Conservation (phyloP, 2,888 invertebrate species). For the Agonopterix alstromeriana region DNA sequence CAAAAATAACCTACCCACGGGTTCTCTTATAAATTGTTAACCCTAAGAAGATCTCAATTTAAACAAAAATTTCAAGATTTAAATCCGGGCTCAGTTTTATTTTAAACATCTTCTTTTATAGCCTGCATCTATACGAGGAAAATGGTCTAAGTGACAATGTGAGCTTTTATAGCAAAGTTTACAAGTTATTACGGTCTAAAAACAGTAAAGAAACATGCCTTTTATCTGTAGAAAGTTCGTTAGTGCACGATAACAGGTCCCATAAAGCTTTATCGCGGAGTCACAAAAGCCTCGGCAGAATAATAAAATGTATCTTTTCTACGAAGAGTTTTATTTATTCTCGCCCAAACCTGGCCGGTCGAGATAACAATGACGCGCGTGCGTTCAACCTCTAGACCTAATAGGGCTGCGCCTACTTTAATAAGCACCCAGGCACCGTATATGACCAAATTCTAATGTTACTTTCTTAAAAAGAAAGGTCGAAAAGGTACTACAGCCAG, state of each 20-base stretch:
- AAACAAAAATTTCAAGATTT: too few species aligned
- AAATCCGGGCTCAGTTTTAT: too few species aligned
- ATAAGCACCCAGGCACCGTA: too few species aligned
- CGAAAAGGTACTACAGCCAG: too few species aligned
- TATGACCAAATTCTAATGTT: too few species aligned
- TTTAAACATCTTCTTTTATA: too few species aligned
- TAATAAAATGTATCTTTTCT: constrained; percentile 69
- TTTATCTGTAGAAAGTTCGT: constrained; percentile 50
- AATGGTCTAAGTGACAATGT: background rate
- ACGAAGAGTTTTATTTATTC: constrained; percentile 70
- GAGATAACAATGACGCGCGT: constrained; percentile 71
- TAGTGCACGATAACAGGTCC: constrained; percentile 55
- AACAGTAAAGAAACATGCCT: background rate
- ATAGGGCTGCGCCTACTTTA: constrained; percentile 14
- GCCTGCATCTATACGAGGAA: background rate
- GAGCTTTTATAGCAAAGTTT: constrained; percentile 11
- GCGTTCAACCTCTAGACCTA: constrained; percentile 44
- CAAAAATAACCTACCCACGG: too few species aligned
- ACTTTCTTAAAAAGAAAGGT: too few species aligned
- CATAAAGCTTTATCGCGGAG: constrained; percentile 63
- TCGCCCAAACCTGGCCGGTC: constrained; percentile 51
- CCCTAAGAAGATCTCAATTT: too few species aligned
- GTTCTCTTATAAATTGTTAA: too few species aligned
- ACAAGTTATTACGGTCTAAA: constrained; percentile 5
- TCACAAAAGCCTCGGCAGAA: constrained; percentile 51